Evolutionary conservation across 1,140 invertebrate species (phyloP).

Genomic region (Microplitis mediator): DNA sequence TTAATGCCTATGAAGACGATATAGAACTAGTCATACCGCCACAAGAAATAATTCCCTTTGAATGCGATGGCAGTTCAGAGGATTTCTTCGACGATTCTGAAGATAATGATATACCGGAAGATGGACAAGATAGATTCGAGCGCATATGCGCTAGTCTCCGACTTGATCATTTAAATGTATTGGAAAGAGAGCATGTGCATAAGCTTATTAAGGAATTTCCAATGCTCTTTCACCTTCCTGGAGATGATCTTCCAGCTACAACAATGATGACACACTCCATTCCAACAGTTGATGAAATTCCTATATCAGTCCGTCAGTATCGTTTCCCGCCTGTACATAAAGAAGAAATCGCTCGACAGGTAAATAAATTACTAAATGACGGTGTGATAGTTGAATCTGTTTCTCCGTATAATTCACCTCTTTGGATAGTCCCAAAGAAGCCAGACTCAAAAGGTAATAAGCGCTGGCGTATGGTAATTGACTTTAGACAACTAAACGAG

Average conservation of each 20-base stretch:
- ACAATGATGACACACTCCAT: too few species aligned
- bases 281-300: too few species aligned
- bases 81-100: not conserved
- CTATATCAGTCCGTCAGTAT: too few species aligned
- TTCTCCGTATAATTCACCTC: not conserved
- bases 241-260: too few species aligned
- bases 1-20: not conserved
- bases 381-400: conserved; percentile 7
- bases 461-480: too few species aligned
- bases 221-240: not conserved
- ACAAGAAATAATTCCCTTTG: conserved; percentile 9
- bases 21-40: not conserved
- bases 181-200: not conserved
- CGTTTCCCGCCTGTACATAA: too few species aligned
- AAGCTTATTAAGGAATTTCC: not conserved
- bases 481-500: too few species aligned
- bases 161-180: too few species aligned
- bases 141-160: too few species aligned
- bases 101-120: not conserved
- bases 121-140: not conserved
- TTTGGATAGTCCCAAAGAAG: too few species aligned
- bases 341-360: not conserved
- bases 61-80: not conserved
- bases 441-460: too few species aligned
- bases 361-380: conserved; percentile 18